Conservation (phyloP, 2,888 invertebrate species). For the Macroteleia sp. region DNA sequence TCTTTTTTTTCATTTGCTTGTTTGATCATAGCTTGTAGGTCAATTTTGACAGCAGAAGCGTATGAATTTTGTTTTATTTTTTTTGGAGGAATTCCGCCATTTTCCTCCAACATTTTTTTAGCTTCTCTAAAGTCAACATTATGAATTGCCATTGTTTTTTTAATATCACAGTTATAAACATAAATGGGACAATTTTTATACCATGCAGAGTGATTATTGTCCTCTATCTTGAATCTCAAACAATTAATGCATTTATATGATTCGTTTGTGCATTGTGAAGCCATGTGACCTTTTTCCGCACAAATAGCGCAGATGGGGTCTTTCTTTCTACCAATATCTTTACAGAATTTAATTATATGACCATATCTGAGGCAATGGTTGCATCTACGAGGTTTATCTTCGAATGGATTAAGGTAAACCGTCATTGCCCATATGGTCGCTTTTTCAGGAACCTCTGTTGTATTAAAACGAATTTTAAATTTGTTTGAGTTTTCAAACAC, state of each 20-base stretch:
- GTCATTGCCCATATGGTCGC: not conserved
- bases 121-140: slow-evolving; percentile 3
- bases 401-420: not conserved
- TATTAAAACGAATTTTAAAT: not conserved
- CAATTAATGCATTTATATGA: not conserved
- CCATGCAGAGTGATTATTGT: not conserved
- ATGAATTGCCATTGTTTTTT: not conserved
- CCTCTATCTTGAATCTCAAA: not conserved
- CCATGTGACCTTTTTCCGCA: not conserved
- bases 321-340: not conserved
- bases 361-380: not conserved
- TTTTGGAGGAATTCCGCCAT: slow-evolving; percentile 4
- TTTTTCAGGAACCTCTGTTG: not conserved
- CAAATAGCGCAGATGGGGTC: not conserved
- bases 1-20: too few species aligned
- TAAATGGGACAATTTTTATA: not conserved
- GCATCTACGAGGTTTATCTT: not conserved
- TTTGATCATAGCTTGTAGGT: too few species aligned
- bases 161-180: not conserved
- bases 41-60: not conserved
- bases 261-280: not conserved
- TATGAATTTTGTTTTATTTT: not conserved
- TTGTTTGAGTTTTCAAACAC: not conserved
- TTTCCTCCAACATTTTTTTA: not conserved
- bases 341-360: not conserved